A percentile compares a stretch with the other conserved stretches of the same genome.
Conservation (phyloP, 2,113 vertebrate species). For the Acrocephalus kingi region DNA sequence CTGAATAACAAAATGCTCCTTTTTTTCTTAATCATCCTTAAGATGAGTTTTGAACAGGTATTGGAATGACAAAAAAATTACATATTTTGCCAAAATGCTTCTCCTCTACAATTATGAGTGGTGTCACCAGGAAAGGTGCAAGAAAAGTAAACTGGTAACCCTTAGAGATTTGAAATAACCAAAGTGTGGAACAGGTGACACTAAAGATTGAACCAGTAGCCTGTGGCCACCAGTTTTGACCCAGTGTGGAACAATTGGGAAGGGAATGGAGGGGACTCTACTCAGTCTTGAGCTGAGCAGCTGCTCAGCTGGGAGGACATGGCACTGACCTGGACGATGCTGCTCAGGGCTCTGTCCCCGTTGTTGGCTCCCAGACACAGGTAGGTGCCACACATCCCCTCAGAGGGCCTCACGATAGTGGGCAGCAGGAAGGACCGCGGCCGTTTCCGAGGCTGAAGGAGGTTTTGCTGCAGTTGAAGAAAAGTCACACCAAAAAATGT, state of each 20-base stretch:
- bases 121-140: background rate
- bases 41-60: background rate
- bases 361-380: constrained; percentile 87
- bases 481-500: background rate
- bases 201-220: background rate
- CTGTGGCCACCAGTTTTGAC: background rate
- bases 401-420: constrained; percentile 86
- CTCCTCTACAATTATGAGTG: background rate
- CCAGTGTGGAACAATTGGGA: background rate
- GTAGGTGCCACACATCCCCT: constrained; percentile 93
- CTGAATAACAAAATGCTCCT: background rate
- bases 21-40: background rate
- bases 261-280: background rate
- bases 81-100: background rate
- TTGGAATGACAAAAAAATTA: background rate
- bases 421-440: constrained; percentile 93
- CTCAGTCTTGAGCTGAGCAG: background rate
- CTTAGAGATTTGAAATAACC: background rate
- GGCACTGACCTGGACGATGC: constrained; percentile 86
- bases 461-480: constrained; percentile 80
- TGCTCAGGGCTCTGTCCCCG: constrained; percentile 86
- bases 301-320: background rate
- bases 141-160: background rate
- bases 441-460: constrained; percentile 82
- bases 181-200: background rate